These are phyloP conservation scores for Idaea aversata DNA, from an alignment of 2,888 invertebrate genomes.

Conservation along the genomic window DNA sequence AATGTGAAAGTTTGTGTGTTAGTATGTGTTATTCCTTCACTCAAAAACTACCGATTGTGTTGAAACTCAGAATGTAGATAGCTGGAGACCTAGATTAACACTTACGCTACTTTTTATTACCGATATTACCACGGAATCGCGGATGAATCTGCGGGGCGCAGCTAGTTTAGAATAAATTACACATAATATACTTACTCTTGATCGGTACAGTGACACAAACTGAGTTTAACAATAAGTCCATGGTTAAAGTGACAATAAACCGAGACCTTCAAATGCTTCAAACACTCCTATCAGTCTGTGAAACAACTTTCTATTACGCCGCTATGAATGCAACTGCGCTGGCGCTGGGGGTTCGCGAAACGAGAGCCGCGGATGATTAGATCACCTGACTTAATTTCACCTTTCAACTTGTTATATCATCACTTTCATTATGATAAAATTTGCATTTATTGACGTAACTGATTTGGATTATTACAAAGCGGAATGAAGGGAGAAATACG, in stretches of 20 bases:
- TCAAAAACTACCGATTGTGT: too few species aligned
- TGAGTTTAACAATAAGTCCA: constrained; percentile 48
- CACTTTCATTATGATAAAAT: constrained; percentile 50
- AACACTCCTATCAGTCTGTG: constrained; percentile 21
- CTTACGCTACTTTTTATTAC: neutral
- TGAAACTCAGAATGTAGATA: too few species aligned
- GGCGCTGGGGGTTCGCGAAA: constrained; percentile 31
- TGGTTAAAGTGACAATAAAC: constrained; percentile 29
- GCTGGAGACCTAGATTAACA: too few species aligned
- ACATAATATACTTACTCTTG: constrained; percentile 37
- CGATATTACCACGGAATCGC: constrained; percentile 10
- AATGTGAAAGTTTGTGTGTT: too few species aligned
- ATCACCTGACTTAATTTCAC: constrained; percentile 62
- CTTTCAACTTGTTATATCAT: constrained; percentile 71
- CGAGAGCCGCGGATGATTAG: constrained; percentile 40
- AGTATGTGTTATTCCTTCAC: too few species aligned
- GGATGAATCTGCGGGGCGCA: constrained; percentile 51
- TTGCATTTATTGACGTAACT: neutral
- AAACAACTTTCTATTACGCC: constrained; percentile 51
- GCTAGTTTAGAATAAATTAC: constrained; percentile 55
- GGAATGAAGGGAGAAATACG: neutral
- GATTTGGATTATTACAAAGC: neutral
- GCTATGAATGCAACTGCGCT: constrained; percentile 31
- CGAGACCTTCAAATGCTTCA: constrained; percentile 21
- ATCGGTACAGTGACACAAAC: neutral